These are phyloP conservation scores for Drosophila leonis DNA, from an alignment of 2,888 invertebrate genomes.

Conservation along the genomic window DNA sequence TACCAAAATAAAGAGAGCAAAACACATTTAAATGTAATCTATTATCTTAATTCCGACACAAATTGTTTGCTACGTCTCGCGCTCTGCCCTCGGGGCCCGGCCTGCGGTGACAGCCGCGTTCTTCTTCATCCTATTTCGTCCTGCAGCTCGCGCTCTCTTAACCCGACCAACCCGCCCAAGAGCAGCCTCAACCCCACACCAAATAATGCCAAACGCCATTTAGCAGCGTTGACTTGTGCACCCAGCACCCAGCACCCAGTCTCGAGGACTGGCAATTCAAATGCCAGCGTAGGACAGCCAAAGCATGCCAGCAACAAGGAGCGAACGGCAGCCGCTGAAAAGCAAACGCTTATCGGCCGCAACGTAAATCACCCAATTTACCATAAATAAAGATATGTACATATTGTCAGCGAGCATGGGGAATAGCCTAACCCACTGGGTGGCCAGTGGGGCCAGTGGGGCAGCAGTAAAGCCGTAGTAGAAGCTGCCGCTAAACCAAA, in stretches of 20 bases:
- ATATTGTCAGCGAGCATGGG: slow-evolving; percentile 66
- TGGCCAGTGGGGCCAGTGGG: background rate
- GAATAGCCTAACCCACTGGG: background rate
- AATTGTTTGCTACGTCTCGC: slow-evolving; percentile 68
- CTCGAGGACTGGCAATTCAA: slow-evolving; percentile 75
- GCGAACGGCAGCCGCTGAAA: slow-evolving; percentile 67
- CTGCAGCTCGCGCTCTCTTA: slow-evolving; percentile 44
- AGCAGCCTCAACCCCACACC: slow-evolving; percentile 44
- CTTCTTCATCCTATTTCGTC: slow-evolving; percentile 13
- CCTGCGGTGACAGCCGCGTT: slow-evolving; percentile 56
- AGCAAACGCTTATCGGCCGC: slow-evolving; percentile 79
- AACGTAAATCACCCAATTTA: slow-evolving; percentile 83
- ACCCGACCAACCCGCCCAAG: slow-evolving; percentile 64
- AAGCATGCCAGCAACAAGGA: slow-evolving; percentile 28
- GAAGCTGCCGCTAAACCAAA: slow-evolving; percentile 38
- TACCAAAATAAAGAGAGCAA: slow-evolving; percentile 38
- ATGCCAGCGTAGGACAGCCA: slow-evolving; percentile 50
- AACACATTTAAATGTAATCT: slow-evolving; percentile 81
- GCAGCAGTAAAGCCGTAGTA: slow-evolving; percentile 5
- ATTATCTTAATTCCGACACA: slow-evolving; percentile 81
- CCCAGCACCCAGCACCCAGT: slow-evolving; percentile 12
- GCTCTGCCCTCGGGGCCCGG: slow-evolving; percentile 9
- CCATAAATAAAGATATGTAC: slow-evolving; percentile 80
- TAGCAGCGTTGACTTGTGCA: slow-evolving; percentile 64
- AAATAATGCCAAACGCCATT: slow-evolving; percentile 68